Conservation (phyloP, 1,140 invertebrate species). For the Vanessa tameamea region DNA sequence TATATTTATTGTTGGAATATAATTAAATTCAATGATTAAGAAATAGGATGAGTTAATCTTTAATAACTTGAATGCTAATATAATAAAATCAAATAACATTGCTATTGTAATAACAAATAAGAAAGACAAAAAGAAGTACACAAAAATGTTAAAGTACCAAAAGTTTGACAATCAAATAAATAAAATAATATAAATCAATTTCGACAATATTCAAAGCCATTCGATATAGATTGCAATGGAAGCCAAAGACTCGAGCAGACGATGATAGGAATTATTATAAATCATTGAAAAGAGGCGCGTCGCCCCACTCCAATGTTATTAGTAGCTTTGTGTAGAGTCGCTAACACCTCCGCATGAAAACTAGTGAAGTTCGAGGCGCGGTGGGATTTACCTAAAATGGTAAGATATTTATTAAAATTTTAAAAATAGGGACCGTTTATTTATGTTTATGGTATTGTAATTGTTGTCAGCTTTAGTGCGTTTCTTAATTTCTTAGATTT, state of each 20-base stretch:
- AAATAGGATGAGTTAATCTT: no score
- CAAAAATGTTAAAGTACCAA: no score
- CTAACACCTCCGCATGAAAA: conserved; percentile 4
- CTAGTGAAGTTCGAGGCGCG: conserved; percentile 14
- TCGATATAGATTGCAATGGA: conserved; percentile 20
- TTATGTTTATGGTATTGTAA: not conserved
- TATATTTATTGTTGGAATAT: no score
- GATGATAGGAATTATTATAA: conserved; percentile 35
- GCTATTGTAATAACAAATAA: no score
- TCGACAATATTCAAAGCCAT: not conserved
- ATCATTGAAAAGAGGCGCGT: conserved; percentile 19
- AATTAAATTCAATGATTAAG: no score
- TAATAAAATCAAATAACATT: no score
- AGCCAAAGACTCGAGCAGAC: conserved; percentile 2
- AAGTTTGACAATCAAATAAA: not conserved
- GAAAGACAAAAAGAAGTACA: no score
- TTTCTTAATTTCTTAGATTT: not conserved
- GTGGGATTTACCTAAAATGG: conserved; percentile 18
- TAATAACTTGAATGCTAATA: no score
- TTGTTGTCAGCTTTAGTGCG: not conserved
- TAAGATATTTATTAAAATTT: conserved; percentile 16
- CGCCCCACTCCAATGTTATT: conserved; percentile 18
- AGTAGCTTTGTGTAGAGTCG: conserved; percentile 19
- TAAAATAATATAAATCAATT: not conserved
- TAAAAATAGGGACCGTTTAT: conserved; percentile 8